Evolutionary conservation across 2,113 vertebrate species (phyloP).

Genomic region (Stictonetta naevosa): DNA sequence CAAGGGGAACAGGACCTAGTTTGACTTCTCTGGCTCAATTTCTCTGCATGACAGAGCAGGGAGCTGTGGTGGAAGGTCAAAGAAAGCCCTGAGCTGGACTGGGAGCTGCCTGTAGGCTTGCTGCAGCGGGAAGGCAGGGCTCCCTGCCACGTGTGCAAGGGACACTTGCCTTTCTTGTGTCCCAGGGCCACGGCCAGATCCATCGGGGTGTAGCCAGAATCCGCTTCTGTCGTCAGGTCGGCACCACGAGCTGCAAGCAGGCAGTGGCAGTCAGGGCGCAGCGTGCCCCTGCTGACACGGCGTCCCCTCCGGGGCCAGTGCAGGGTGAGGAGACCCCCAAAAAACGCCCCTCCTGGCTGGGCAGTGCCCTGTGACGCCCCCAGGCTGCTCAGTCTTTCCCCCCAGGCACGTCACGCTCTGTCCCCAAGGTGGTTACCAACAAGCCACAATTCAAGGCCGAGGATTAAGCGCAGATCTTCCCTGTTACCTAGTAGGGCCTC

Average conservation of each 20-base stretch:
- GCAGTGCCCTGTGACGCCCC: neutral
- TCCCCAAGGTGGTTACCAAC: neutral
- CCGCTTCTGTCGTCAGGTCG: constrained; percentile 92
- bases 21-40: neutral
- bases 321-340: neutral
- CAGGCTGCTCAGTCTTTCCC: neutral
- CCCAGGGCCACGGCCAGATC: constrained; percentile 92
- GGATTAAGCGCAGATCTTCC: neutral
- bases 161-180: constrained; percentile 86
- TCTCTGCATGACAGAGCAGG: neutral
- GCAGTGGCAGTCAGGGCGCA: neutral
- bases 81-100: neutral
- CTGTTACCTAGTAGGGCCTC: constrained; percentile 88
- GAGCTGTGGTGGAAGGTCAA: neutral
- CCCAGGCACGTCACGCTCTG: neutral
- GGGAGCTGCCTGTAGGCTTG: neutral
- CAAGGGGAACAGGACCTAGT: neutral
- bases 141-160: neutral
- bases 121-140: neutral
- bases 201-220: constrained; percentile 95
- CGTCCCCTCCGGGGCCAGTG: fast-evolving
- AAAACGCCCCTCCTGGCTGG: neutral
- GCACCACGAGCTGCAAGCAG: constrained; percentile 82
- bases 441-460: neutral
- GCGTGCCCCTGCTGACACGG: neutral